These are phyloP conservation scores for Latrodectus elegans DNA, from an alignment of 2,888 invertebrate genomes.

Conservation along the genomic window DNA sequence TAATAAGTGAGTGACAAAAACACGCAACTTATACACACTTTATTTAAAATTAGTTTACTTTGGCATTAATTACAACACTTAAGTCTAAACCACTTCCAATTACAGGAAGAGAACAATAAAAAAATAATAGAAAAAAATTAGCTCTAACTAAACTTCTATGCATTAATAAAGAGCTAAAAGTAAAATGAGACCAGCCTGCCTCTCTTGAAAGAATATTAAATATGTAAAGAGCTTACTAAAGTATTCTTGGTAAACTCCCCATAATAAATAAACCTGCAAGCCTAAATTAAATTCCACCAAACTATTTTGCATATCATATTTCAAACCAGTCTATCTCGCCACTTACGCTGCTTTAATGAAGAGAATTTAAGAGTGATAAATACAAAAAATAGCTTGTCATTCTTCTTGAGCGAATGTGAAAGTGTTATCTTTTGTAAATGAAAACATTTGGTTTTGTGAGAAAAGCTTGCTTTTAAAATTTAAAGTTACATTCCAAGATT, in stretches of 20 bases:
- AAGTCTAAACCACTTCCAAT: neutral
- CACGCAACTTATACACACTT: too few relatives aligned
- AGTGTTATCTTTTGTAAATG: too few relatives aligned
- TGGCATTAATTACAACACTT: neutral
- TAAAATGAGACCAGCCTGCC: neutral
- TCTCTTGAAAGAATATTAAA: neutral
- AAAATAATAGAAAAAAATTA: neutral
- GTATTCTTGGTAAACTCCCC: conserved; percentile 11
- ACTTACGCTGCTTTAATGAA: too few relatives aligned
- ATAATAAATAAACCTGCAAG: conserved; percentile 21
- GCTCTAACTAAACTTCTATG: neutral
- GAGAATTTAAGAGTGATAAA: too few relatives aligned
- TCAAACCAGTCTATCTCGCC: neutral
- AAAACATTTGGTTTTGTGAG: too few relatives aligned
- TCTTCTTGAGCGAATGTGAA: too few relatives aligned
- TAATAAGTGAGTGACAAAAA: too few relatives aligned
- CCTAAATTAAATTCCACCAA: conserved; percentile 31
- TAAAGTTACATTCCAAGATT: too few relatives aligned
- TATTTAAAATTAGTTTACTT: too few relatives aligned
- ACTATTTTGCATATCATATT: conserved; percentile 37
- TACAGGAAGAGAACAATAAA: neutral
- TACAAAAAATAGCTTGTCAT: too few relatives aligned
- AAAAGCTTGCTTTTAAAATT: too few relatives aligned
- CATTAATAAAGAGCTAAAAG: neutral
- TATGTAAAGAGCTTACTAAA: conserved; percentile 4